phyloP scores from a whole-genome alignment of 37 sponge, comb jelly and placozoan genomes.

The Agelas oroides region DNA sequence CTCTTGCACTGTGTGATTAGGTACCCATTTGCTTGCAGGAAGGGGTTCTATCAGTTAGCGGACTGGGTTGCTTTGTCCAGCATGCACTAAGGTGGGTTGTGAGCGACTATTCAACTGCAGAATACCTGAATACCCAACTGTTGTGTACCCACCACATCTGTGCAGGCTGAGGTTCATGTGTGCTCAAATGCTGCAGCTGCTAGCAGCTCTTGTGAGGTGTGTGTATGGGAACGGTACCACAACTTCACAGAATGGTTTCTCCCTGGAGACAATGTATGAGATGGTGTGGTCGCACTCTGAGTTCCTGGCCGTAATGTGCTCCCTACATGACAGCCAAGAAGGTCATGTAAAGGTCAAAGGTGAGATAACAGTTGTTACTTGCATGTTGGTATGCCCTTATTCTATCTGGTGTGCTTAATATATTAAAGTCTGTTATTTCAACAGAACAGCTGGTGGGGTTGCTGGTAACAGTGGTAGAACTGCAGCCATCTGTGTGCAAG shows the following conservation, averaged over 20 bases:
- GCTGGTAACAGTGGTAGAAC: constrained; percentile 46
- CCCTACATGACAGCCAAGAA: not conserved
- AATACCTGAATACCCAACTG: too few species aligned
- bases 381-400: not conserved
- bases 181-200: constrained; percentile 7
- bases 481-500: not conserved
- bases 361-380: not conserved
- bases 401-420: not conserved
- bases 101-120: too few species aligned
- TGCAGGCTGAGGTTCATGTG: not conserved
- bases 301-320: constrained; percentile 37
- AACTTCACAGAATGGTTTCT: not conserved
- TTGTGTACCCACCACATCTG: not conserved
- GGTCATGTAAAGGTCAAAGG: constrained; percentile 16
- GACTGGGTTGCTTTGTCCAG: too few species aligned
- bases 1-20: too few species aligned
- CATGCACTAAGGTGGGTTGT: too few species aligned
- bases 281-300: constrained; percentile 71
- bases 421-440: not conserved
- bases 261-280: constrained; percentile 20
- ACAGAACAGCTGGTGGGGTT: constrained; percentile 59
- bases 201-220: not conserved
- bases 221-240: not conserved
- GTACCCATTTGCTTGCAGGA: too few species aligned
- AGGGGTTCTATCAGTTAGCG: too few species aligned